phyloP scores from a whole-genome alignment of 2,888 invertebrate genomes.

The Tachystola acroxantha region DNA sequence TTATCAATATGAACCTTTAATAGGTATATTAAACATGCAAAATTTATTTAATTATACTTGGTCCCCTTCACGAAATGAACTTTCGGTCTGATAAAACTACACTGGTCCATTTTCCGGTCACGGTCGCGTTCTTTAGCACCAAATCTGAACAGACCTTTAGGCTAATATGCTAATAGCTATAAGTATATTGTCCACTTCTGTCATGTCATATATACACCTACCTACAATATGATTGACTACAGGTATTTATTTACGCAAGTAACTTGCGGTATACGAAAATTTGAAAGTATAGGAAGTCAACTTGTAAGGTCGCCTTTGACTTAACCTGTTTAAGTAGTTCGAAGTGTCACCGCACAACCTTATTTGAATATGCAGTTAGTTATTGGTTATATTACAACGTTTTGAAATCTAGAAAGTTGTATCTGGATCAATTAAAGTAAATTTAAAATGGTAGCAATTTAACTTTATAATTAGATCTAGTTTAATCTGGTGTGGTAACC shows the following conservation, averaged over 20 bases:
- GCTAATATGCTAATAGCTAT: constrained; percentile 13
- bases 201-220: constrained; percentile 5
- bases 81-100: neutral
- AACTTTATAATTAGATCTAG: neutral
- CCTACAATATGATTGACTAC: constrained; percentile 22
- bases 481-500: no score
- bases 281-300: constrained; percentile 53
- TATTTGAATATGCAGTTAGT: constrained; percentile 11
- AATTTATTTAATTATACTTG: no score
- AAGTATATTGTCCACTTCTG: constrained; percentile 5
- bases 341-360: constrained; percentile 22
- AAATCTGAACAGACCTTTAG: constrained; percentile 5
- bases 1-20: no score
- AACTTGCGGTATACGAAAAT: constrained; percentile 34
- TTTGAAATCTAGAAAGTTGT: constrained; percentile 5
- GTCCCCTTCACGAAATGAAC: neutral
- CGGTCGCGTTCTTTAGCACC: neutral
- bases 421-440: neutral
- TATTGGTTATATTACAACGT: neutral
- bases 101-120: neutral
- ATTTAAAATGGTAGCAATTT: neutral
- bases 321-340: constrained; percentile 28
- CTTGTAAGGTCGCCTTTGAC: constrained; percentile 38
- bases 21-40: no score
- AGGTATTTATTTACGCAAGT: constrained; percentile 42